Evolutionary conservation across 1,140 invertebrate species (phyloP).

Genomic region (Hydropsyche tenuis): DNA sequence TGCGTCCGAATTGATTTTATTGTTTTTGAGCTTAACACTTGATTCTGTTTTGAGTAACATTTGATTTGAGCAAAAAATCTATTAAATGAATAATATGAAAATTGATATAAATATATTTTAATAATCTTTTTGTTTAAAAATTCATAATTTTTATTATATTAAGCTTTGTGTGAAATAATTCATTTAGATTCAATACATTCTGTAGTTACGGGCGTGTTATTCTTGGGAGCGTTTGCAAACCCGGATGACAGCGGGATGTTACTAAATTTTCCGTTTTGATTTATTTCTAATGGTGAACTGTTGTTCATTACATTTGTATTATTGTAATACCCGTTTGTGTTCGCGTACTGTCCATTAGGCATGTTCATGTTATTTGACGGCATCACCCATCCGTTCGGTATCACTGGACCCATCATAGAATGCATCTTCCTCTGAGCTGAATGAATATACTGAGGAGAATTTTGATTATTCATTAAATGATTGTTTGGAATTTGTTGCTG

Average conservation of each 20-base stretch:
- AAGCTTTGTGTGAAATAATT: conserved; percentile 27
- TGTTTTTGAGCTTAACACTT: too few relatives aligned
- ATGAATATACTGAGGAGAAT: conserved; percentile 44
- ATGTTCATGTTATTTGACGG: conserved; percentile 2
- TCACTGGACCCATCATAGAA: conserved; percentile 38
- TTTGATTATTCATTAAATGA: conserved; percentile 26
- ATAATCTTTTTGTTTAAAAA: too few relatives aligned
- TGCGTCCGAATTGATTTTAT: too few relatives aligned
- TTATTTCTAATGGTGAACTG: conserved; percentile 28
- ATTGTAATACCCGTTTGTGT: conserved; percentile 45
- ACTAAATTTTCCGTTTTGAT: conserved; percentile 48
- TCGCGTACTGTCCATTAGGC: conserved; percentile 25
- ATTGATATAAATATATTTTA: conserved; percentile 26
- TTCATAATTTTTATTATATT: neutral
- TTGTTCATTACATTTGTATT: conserved; percentile 31
- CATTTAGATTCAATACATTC: conserved; percentile 64
- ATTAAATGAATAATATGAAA: too few relatives aligned
- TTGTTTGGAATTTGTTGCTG: conserved; percentile 29
- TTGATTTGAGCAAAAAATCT: too few relatives aligned
- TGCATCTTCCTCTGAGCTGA: conserved; percentile 49
- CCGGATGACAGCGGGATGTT: conserved; percentile 59
- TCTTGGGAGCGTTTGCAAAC: conserved; percentile 55
- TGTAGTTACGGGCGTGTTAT: conserved; percentile 56
- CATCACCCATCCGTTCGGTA: conserved; percentile 38
- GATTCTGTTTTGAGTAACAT: too few relatives aligned